These are phyloP conservation scores for Sparidentex hasta DNA, from an alignment of 2,797 vertebrate species.

Conservation along the genomic window DNA sequence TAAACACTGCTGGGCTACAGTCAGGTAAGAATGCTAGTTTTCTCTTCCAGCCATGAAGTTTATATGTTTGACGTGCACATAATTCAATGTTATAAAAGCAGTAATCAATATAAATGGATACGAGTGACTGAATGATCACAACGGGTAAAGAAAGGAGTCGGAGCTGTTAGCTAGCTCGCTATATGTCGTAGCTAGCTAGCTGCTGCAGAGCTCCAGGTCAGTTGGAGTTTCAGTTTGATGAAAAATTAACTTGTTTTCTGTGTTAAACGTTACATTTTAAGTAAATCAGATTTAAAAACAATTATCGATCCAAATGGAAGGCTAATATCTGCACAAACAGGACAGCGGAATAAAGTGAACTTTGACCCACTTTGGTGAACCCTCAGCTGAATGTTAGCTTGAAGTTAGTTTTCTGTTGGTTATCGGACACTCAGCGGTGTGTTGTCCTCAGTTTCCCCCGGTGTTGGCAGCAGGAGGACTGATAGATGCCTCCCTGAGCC, in stretches of 20 bases:
- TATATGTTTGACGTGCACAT: fast-evolving
- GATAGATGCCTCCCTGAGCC: no score
- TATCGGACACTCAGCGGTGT: no score
- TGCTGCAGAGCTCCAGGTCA: neutral
- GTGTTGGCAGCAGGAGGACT: no score
- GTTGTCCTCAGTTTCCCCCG: no score
- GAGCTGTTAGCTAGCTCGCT: neutral
- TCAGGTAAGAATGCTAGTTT: neutral
- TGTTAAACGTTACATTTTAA: neutral
- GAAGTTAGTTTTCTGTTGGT: no score
- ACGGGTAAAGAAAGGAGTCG: fast-evolving
- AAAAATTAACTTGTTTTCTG: neutral
- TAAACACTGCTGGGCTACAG: slow-evolving; percentile 9
- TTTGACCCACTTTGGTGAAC: slow-evolving; percentile 56
- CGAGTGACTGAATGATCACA: fast-evolving
- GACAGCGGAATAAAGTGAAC: slow-evolving; percentile 34
- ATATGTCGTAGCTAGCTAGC: neutral
- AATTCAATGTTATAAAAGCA: fast-evolving
- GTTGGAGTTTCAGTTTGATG: neutral
- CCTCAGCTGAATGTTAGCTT: neutral
- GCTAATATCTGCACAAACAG: neutral
- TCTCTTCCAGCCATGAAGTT: neutral
- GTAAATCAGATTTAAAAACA: fast-evolving
- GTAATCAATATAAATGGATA: fast-evolving
- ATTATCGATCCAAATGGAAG: neutral